Evolutionary conservation across 1,140 invertebrate species (phyloP), one percentile per base, ranked within the genome.

Genomic region (Drosophila repletoides): DNA sequence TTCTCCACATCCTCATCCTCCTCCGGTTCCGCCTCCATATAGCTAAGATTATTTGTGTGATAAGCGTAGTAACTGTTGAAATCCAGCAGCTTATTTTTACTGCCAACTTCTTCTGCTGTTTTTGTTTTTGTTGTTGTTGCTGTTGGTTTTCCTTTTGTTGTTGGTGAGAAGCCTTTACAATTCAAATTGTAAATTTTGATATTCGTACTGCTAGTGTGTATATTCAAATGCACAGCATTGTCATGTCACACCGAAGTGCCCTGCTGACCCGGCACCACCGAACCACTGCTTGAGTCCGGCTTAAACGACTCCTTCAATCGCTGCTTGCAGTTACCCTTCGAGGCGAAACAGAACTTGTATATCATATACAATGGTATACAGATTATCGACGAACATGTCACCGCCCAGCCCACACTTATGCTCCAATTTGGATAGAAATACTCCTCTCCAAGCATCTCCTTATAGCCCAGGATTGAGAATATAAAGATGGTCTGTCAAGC

Each of bases 341-440:
- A 96, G 5, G 93, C 93, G 31, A 89, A 72, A 7, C 93, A 84
- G 48, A 97, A 92, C 90, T 97, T 96, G 90, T 96, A 97, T 49
- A 97, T 89, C 15, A 97, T 97, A 79, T 98, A 94, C 19, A 95
- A 91, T 10, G 97, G 97, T 79, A 99, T 99, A 91, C 97, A 98
- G 2, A 96, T 92, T 33, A 98, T 95, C 45, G 97, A 98, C 14
- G 97, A 98, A 6, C 94, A 94, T 3, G 98, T 98, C 61, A 99
- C 95, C 2, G 93, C 79, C 95, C 97, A 98, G 12, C 98, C 98
- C 28, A 99, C 92, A 14, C 95, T 91, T 88, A 98, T 97, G 38
- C 97, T 97, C 95, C 96, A 97, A 33, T 92, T 89, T 0, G 98
- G 98, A 91, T 98, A 99, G 12, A 92, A 90, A 90, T 98, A 98